These are phyloP conservation scores for Calyptommatus sinebrachiatus DNA, from an alignment of 2,113 vertebrate species.

Conservation along the genomic window DNA sequence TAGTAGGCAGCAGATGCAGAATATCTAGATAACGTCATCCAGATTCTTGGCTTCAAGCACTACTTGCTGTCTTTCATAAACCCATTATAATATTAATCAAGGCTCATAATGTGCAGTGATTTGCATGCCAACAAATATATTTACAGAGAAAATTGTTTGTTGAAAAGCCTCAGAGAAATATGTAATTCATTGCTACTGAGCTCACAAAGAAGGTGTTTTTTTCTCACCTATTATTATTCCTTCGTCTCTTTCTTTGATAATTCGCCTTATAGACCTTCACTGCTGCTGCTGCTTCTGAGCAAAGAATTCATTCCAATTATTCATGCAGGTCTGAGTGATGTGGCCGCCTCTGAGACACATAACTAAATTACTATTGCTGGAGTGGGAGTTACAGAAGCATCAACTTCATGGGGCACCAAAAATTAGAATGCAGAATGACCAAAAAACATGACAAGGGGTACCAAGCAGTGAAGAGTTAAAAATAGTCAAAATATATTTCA, in stretches of 20 bases:
- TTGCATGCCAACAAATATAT: constrained; percentile 83
- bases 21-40: constrained; percentile 71
- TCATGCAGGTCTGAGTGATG: constrained; percentile 29
- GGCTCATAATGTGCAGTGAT: constrained; percentile 78
- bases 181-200: constrained; percentile 68
- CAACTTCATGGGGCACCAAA: not conserved
- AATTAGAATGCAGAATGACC: not conserved
- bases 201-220: constrained; percentile 46
- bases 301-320: constrained; percentile 47
- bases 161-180: constrained; percentile 77
- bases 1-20: constrained; percentile 67
- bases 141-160: constrained; percentile 81
- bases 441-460: fast-evolving
- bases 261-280: not conserved
- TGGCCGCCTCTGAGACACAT: not conserved
- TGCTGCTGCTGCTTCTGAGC: constrained; percentile 56
- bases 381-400: constrained; percentile 12
- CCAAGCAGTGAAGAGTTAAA: no score
- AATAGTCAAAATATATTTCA: no score
- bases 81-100: constrained; percentile 84
- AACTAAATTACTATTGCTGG: constrained; percentile 35
- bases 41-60: constrained; percentile 73
- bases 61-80: constrained; percentile 79
- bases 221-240: constrained; percentile 19
- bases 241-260: constrained; percentile 11